These are phyloP conservation scores for Pseudonaja textilis DNA, from an alignment of 2,113 vertebrate genomes.

Conservation along the genomic window DNA sequence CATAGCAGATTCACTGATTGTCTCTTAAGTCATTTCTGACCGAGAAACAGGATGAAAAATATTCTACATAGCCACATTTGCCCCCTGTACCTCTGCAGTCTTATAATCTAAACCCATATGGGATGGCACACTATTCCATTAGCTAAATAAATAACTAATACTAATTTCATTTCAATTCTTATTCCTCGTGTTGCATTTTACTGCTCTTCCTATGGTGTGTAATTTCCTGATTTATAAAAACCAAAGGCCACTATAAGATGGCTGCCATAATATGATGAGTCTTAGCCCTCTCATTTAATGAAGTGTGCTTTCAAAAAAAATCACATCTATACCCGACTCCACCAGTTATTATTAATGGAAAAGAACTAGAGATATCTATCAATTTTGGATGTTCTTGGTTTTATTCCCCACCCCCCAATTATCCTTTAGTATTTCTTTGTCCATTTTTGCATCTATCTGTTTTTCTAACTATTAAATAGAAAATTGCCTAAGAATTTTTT, in stretches of 20 bases:
- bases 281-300: background rate
- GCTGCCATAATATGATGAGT: background rate
- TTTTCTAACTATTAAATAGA: background rate
- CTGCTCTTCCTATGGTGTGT: background rate
- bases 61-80: background rate
- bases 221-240: background rate
- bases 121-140: background rate
- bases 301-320: background rate
- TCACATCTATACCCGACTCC: background rate
- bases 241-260: background rate
- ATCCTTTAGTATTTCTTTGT: background rate
- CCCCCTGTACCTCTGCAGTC: background rate
- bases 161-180: background rate
- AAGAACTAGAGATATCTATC: background rate
- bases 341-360: background rate
- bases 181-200: background rate
- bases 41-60: background rate
- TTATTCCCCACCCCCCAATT: background rate
- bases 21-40: background rate
- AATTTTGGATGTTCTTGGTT: background rate
- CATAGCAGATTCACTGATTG: background rate
- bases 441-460: background rate
- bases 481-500: background rate
- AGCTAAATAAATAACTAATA: background rate
- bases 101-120: background rate